Conservation (phyloP, 2,113 vertebrate species). For the Glareola pratincola region DNA sequence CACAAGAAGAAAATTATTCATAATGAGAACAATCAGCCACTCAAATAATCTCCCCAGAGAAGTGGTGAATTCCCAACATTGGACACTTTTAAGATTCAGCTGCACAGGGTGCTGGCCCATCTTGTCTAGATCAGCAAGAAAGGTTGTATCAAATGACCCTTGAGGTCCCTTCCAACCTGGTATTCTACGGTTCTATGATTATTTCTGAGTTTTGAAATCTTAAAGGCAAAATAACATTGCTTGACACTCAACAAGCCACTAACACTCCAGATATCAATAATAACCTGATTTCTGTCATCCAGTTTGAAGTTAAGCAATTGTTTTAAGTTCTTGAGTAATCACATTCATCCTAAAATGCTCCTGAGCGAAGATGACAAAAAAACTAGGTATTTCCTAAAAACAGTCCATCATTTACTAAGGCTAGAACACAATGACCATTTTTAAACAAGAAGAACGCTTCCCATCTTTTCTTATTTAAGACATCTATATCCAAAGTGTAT, state of each 20-base stretch:
- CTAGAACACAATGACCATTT: not conserved
- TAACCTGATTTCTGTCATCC: not conserved
- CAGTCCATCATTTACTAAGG: not conserved
- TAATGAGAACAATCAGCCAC: no score
- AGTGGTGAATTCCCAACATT: no score
- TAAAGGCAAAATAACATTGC: not conserved
- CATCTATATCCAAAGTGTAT: not conserved
- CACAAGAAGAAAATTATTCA: no score
- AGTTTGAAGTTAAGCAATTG: not conserved
- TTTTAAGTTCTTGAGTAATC: not conserved
- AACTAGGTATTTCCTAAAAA: not conserved
- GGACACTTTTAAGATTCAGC: no score
- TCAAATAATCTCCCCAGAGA: no score
- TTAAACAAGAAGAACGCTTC: not conserved
- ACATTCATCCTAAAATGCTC: not conserved
- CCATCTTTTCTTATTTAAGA: not conserved
- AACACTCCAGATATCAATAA: not conserved
- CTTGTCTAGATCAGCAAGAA: no score
- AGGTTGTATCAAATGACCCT: no score
- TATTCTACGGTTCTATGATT: not conserved
- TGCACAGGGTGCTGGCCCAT: no score
- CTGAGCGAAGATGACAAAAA: not conserved
- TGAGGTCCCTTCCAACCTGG: no score
- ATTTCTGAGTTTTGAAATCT: not conserved
- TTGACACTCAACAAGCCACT: not conserved